Base-by-base conservation (phyloP, 2,888 invertebrate genomes). In the Seladonia tumulorum region DNA sequence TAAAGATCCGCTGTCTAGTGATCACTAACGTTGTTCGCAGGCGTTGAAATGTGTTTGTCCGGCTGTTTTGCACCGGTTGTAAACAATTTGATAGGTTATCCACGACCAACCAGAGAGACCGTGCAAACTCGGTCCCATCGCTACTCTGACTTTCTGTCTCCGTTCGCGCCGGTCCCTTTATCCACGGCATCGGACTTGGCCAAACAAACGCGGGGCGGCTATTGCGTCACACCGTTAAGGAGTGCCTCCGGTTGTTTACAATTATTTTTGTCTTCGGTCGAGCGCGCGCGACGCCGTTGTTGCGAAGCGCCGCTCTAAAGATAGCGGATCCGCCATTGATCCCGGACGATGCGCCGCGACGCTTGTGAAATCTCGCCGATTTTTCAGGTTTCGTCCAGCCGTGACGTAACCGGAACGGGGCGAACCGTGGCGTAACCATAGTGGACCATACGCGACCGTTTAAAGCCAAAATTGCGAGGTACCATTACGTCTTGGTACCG, bases 211-310 rank as follows among this genome's bases (percentile, higher is more conserved):
- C 35, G n/a, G 49, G 49, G 12, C 71, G 49, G 14, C 71, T 25
- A 57, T 85, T 86, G 81, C 85, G 85, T 87, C 86, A 79, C 77
- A 39, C 2, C 47, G 47, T 80, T 75, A 77, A 86, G 87, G 77
- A 80, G 82, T 63, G 82, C 60, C 82, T 75, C 63, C 57, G 82
- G 77, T 82, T 79, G 87, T 87, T 86, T 86, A 79, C 82, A 77
- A 82, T 75, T 86, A 81, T 85, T 77, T 85, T 78, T 75, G 83
- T 86, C 77, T 70, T 74, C 60, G 45, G 5, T 29, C 35, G 57
- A 53, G 57, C 71, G 22, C 75, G 25, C 42, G 75, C 53, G 35
- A 42, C 42, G 29, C 71, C 74, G 16, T 45, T 63, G 74, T 39
- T 45, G 16, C 63, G 60, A 42, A 70, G 70, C 75, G 73, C 49